A percentile compares a stretch with the other conserved stretches of the same genome.
These are phyloP conservation scores for Erethizon dorsatum DNA, from an alignment of 2,797 vertebrate species.

Conservation along the genomic window DNA sequence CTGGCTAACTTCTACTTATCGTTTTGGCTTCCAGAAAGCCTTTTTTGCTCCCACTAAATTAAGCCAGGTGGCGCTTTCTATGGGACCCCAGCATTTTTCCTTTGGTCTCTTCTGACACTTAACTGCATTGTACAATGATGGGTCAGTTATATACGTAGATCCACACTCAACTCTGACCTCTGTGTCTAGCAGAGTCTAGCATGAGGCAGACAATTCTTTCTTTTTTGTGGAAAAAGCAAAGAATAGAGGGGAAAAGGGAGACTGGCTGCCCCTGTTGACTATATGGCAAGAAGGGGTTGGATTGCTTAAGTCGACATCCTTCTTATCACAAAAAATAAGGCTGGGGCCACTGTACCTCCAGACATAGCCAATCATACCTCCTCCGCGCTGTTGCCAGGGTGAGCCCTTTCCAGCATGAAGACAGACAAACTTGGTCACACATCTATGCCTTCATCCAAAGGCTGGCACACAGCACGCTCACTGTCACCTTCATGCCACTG, in stretches of 20 bases:
- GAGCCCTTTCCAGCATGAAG: background rate
- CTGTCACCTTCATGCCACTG: background rate
- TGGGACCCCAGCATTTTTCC: background rate
- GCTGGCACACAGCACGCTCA: background rate
- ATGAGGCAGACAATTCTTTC: background rate
- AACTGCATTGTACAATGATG: background rate
- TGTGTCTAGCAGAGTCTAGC: background rate
- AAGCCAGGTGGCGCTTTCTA: background rate
- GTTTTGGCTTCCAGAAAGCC: background rate
- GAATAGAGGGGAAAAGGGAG: background rate
- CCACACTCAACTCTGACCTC: background rate
- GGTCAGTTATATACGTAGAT: background rate
- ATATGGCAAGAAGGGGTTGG: background rate
- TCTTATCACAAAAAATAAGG: background rate
- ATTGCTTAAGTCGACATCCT: background rate
- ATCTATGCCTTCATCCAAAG: background rate
- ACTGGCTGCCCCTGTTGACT: background rate
- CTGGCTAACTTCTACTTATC: background rate
- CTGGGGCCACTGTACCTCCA: background rate
- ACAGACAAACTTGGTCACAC: background rate
- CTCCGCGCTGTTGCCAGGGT: fast-evolving
- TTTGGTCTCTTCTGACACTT: background rate
- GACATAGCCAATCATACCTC: background rate
- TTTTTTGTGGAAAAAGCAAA: background rate
- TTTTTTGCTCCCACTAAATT: background rate